These are phyloP conservation scores for Drosophila azteca DNA, from an alignment of 1,140 invertebrate genomes.

Conservation along the genomic window DNA sequence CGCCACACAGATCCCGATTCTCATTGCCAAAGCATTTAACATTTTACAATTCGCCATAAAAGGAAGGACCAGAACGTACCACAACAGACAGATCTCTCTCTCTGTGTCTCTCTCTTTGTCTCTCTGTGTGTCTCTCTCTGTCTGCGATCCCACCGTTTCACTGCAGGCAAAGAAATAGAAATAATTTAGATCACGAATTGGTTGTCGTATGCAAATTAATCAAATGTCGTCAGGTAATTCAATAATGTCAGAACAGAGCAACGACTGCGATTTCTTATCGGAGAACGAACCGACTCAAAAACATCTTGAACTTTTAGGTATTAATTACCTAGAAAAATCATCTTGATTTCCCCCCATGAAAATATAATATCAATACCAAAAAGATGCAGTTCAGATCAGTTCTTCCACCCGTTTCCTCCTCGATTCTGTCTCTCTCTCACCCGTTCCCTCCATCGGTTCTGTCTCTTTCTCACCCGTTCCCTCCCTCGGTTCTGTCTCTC, in stretches of 20 bases:
- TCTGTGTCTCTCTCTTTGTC: background rate
- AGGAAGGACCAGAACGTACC: conserved; percentile 36
- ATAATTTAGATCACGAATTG: conserved; percentile 84
- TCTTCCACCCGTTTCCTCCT: no score
- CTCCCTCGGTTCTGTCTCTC: conserved; percentile 4
- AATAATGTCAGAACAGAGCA: conserved; percentile 76
- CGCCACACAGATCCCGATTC: conserved; percentile 51
- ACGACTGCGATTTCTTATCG: conserved; percentile 74
- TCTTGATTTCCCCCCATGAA: conserved; percentile 44
- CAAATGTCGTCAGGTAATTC: conserved; percentile 80
- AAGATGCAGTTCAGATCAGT: conserved; percentile 33
- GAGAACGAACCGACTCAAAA: conserved; percentile 9
- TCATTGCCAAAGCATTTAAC: conserved; percentile 53
- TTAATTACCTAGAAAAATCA: conserved; percentile 62
- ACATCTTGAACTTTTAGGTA: conserved; percentile 55
- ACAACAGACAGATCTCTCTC: conserved; percentile 32
- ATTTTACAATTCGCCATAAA: conserved; percentile 72
- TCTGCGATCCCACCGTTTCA: conserved; percentile 8
- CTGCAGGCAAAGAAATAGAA: conserved; percentile 49
- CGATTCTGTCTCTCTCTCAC: conserved; percentile 1
- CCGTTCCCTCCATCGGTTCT: background rate
- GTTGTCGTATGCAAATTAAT: conserved; percentile 84
- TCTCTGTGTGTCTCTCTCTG: background rate
- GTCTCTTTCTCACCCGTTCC: background rate
- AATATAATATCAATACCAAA: conserved; percentile 75